Evolutionary conservation across 2,797 vertebrate genomes (phyloP).

Genomic region (Tarsius wallacei): DNA sequence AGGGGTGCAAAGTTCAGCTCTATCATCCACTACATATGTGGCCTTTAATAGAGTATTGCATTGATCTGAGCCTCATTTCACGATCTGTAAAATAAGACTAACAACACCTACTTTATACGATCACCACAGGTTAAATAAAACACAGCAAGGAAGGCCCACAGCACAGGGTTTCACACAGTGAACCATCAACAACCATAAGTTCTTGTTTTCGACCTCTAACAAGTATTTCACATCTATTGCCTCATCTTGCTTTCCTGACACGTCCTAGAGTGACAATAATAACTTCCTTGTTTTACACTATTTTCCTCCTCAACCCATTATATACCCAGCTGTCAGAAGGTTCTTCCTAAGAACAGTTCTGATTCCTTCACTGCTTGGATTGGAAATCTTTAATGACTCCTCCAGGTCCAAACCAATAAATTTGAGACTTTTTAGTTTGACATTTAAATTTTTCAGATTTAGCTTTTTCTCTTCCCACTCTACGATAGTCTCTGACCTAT

Average conservation of each 20-base stretch:
- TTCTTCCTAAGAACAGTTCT: not conserved
- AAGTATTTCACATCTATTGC: slow-evolving; percentile 42
- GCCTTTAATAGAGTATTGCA: not conserved
- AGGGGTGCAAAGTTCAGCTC: not conserved
- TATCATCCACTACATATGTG: not conserved
- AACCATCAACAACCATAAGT: not conserved
- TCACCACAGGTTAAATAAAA: not conserved
- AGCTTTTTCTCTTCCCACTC: not conserved
- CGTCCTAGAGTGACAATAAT: slow-evolving; percentile 25
- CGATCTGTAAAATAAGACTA: not conserved
- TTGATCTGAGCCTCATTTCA: not conserved
- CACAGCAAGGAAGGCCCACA: not conserved
- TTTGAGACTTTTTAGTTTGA: not conserved
- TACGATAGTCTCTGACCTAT: not conserved
- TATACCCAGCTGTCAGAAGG: not conserved
- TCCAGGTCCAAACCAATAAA: not conserved
- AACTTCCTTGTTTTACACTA: slow-evolving; percentile 25
- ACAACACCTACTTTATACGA: not conserved
- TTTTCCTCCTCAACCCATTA: not conserved
- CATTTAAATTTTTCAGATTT: not conserved
- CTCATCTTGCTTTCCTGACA: slow-evolving; percentile 67
- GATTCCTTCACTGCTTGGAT: not conserved
- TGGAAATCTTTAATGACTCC: not conserved
- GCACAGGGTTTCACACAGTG: not conserved
- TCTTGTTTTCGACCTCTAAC: slow-evolving; percentile 19